Evolutionary conservation across 1,140 invertebrate genomes (phyloP).

Genomic region (Drosophila arizonae): DNA sequence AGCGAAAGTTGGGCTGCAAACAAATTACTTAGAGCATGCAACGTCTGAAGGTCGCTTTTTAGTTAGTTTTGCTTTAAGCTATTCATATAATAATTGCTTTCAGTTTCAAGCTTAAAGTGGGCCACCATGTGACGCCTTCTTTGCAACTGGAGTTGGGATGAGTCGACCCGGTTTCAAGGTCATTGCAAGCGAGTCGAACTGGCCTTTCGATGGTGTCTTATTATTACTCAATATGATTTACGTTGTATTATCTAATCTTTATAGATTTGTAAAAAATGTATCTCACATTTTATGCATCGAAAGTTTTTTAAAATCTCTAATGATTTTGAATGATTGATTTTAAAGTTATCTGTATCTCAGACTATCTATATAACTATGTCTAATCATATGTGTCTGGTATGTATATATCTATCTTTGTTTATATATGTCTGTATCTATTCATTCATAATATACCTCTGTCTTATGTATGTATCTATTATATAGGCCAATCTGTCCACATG

Average conservation of each 20-base stretch:
- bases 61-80: conserved; percentile 18
- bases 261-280: too few species aligned
- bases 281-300: too few species aligned
- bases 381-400: too few species aligned
- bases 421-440: too few species aligned
- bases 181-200: conserved; percentile 24
- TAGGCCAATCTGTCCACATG: neutral
- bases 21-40: conserved; percentile 34
- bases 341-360: too few species aligned
- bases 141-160: conserved; percentile 14
- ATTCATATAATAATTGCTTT: conserved; percentile 21
- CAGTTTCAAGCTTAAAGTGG: conserved; percentile 15
- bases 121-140: neutral
- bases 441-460: too few species aligned
- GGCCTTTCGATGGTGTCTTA: neutral
- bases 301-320: too few species aligned
- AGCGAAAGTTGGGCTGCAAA: neutral
- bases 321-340: too few species aligned
- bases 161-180: conserved; percentile 52
- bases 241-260: too few species aligned
- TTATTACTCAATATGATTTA: too few species aligned
- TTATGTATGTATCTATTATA: neutral
- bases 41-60: conserved; percentile 37
- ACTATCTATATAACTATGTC: too few species aligned
- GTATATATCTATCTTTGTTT: too few species aligned